Base-by-base conservation (phyloP, 2,888 invertebrate genomes). In the Sthenelais limicola region DNA sequence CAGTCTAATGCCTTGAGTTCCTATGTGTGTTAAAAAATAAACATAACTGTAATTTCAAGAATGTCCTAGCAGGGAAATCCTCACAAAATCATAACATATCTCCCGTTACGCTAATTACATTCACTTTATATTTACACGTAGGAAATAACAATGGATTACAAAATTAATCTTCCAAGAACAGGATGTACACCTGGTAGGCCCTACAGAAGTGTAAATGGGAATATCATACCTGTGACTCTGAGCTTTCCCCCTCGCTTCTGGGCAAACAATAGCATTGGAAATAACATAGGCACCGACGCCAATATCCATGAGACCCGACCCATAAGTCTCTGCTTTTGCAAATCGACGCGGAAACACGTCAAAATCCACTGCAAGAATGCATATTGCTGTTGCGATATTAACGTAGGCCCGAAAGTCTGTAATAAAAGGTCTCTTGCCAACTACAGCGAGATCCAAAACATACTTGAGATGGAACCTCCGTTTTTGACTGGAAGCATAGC, bases 281-380 rank as follows among this genome's bases (percentile, higher is more conserved):
- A 86, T 69, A 5, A 85, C 79, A 89, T 94, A 98, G 24, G 94
- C 88, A 0, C 97, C 97, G 3, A 98, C 97, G 12, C 98, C 98
- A 12, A 94, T 91, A 85, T 99, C 99, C 99, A 99, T 99, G 32
- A 97, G 73, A 7, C 88, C 87, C 86, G 84, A 95, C 0, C 98
- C 97, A 89, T 91, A 94, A 0, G 88, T 90, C 83, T 94, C 94
- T 0, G 96, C 95, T 89, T 99, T 99, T 0, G 94, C 94, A 86
- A 94, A 93, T 80, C 92, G 89, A 58, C 93, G 89, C 0, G 98
- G 97, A 86, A 96, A 98, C 68, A 92, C 89, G 58, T 89, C 89
- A 85, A 99, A 99, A 88, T 99, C 99, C 0, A 99, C 96, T 0
- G 96, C 98, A 73, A 98, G 89, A 79, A 99, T 98, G 77, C 93